Base-by-base conservation (phyloP, 2,113 vertebrate species). In the Tricholaema leucomelas region DNA sequence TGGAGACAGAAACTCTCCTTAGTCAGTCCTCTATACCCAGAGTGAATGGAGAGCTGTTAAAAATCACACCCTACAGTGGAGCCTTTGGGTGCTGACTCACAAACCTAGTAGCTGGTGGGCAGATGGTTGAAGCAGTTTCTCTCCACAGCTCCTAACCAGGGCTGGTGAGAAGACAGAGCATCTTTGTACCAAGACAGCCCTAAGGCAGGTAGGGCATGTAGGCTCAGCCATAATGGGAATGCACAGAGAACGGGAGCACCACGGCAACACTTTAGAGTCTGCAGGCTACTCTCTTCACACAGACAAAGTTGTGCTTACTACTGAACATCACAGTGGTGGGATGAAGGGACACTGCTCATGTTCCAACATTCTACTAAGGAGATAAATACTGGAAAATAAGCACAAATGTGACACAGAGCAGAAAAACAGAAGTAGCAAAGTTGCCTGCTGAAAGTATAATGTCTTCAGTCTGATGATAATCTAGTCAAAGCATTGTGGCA, bases 201-300 rank as follows among this genome's bases (percentile, higher is more conserved):
- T 6, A 2, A 24, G 70, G 18, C 2, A 16, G 11, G 24, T 5
- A 14, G 48, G 24, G 16, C 2, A 16, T 9, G 24, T 5, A 14
- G 48, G 27, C 7, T 40, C 30, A 38, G 27, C 46, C 0, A 0
- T 36, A 63, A 1, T 6, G 11, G 17, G 64, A 58, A 30, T n/a
- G 40, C 50, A 10, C 28, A 31, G 54, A 28, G 28, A 2, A 23
- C 0, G 8, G 48, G 35, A 58, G 28, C 48, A 38, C 20, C 17
- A 10, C 54, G 55, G 24, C 31, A 60, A 20, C 33, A 2, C 55
- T 63, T 56, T 12, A 52, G 18, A 14, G 9, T 19, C 31, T 9
- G 2, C 44, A 48, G 27, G 23, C 8, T 58, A 14, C 33, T 60
- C 25, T 54, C 76, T 80, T 44, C 46, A 12, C 20, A 9, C 17